Percentiles rank a stretch among this genome's conserved stretches.
Conservation (phyloP, 2,797 vertebrate species). For the Graptemys geographica region DNA sequence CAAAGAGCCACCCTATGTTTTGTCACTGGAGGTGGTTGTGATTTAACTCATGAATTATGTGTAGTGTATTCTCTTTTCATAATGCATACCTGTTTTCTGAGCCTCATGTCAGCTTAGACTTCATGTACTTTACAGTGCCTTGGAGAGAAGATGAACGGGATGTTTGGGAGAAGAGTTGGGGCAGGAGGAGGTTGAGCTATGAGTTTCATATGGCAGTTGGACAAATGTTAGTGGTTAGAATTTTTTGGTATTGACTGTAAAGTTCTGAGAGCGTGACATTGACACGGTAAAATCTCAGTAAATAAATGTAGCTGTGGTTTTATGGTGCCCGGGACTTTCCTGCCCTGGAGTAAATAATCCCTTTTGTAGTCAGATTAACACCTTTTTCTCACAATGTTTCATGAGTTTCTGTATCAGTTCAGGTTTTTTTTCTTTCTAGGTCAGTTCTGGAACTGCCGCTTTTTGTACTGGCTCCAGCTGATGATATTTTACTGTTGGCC, state of each 20-base stretch:
- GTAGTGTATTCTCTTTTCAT: background rate
- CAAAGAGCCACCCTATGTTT: background rate
- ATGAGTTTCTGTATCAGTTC: background rate
- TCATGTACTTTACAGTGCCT: background rate
- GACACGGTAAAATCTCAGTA: background rate
- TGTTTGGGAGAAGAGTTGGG: background rate
- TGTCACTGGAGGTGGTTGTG: background rate
- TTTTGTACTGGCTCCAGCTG: rapidly evolving
- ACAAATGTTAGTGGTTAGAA: background rate
- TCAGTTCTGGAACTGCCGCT: background rate
- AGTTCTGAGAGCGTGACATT: rapidly evolving
- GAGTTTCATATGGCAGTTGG: background rate
- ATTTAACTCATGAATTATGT: background rate
- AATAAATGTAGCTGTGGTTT: background rate
- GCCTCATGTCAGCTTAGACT: background rate
- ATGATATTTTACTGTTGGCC: background rate
- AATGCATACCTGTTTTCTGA: no score
- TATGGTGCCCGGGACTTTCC: background rate
- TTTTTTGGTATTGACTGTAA: background rate
- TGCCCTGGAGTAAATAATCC: background rate
- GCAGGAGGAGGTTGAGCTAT: background rate
- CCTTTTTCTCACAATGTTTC: rapidly evolving
- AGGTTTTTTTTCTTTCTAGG: background rate
- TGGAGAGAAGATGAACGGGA: background rate
- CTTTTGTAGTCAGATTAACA: background rate